Base-by-base conservation (phyloP, 2,888 invertebrate genomes). In the Parnassius apollo region DNA sequence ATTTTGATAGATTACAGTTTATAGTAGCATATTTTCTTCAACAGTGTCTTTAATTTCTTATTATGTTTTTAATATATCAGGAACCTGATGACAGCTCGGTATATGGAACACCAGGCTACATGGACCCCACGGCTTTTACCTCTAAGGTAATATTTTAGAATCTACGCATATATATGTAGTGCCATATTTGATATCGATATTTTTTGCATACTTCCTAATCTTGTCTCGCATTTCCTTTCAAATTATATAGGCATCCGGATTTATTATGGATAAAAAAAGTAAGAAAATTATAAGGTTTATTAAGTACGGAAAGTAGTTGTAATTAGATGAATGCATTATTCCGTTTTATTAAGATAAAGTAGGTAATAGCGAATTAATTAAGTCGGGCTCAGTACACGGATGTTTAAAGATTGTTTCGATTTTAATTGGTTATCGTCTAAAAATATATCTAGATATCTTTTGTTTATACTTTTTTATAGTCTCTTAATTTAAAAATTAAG, bases 81-180 rank as follows among this genome's bases (percentile, higher is more conserved):
- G 94, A 95, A 69, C 92, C 93, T n/a, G 95, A 95, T 66, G 95
- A 95, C 75, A 92, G 85, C 12, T 92, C 94, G 0, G 93, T 94
- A 3, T 95, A 94, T 69, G 94, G 94, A 0, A 94, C 95, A 25
- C 95, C 96, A 0, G 95, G 95, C 0, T 97, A 97, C 80, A 96
- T 96, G 95, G 96, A 96, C 76, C 96, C 96, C 0, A 94, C 94
- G 49, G 94, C 94, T 62, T 96, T 96, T 76, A 93, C 93, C 1
- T 95, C 95, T 0, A 95, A 94, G 93, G 95, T 96, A 92, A 35
- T 35, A 35, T 35, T 35, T 35, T 4, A 35, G 7, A 35, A 35
- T 35, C 7, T 35, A 35, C 4, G 1, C 18, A 18, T 18, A 18
- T 18, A 1, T 18, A 18, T 18, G 18, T 18, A 18, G 18, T 7